Conservation (phyloP, 2,888 invertebrate genomes). For the Willowsia nigromaculata region DNA sequence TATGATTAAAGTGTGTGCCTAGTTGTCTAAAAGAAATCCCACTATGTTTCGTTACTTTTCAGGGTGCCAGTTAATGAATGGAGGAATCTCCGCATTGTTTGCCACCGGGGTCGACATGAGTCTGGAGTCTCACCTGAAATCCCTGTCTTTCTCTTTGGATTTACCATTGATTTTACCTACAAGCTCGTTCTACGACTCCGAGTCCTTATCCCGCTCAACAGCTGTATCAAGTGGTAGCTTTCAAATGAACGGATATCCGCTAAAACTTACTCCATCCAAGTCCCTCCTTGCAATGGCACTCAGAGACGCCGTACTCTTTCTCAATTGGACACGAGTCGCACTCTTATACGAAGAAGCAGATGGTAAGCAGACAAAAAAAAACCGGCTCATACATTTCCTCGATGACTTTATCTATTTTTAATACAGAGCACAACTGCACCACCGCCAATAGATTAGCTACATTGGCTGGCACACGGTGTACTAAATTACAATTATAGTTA, state of each 20-base stretch:
- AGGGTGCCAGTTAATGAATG: constrained; percentile 78
- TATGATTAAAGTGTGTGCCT: neutral
- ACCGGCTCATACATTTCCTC: neutral
- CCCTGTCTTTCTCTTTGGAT: constrained; percentile 78
- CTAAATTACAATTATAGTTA: constrained; percentile 6
- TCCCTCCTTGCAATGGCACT: constrained; percentile 88
- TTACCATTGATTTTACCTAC: constrained; percentile 78
- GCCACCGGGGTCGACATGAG: constrained; percentile 77
- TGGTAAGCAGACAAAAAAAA: constrained; percentile 82
- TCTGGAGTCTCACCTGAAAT: constrained; percentile 79
- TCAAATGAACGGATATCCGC: constrained; percentile 84
- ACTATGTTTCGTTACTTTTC: constrained; percentile 19
- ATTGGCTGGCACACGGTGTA: constrained; percentile 4
- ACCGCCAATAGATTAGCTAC: neutral
- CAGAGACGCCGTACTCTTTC: constrained; percentile 90
- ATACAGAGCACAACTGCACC: neutral
- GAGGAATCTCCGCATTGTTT: constrained; percentile 78
- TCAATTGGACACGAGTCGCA: constrained; percentile 96
- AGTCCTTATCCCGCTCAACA: constrained; percentile 52
- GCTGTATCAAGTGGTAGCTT: constrained; percentile 57
- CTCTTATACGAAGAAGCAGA: constrained; percentile 96
- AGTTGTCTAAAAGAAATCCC: neutral
- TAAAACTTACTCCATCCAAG: constrained; percentile 90
- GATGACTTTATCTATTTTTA: constrained; percentile 8
- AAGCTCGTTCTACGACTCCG: constrained; percentile 76